Conservation (phyloP, 2,113 vertebrate species). For the Megatriorchis doriae region DNA sequence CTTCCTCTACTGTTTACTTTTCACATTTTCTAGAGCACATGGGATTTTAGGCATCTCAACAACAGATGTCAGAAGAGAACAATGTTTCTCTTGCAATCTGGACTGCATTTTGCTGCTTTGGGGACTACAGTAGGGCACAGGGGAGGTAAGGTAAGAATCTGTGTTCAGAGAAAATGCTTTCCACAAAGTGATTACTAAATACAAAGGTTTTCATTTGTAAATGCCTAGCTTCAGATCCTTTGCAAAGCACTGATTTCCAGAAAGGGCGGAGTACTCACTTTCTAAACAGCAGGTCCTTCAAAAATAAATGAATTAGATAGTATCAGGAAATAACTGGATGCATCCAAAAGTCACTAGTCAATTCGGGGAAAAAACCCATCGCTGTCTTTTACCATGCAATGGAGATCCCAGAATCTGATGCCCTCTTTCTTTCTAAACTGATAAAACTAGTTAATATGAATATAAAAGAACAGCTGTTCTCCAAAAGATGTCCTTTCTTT, state of each 20-base stretch:
- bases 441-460: not conserved
- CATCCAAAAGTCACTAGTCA: not conserved
- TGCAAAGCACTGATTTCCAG: not conserved
- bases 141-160: not conserved
- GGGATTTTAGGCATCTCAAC: not conserved
- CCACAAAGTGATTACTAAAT: not conserved
- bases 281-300: not conserved
- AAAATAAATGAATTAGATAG: not conserved
- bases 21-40: not conserved
- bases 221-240: not conserved
- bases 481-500: slow-evolving; percentile 24
- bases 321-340: not conserved
- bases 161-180: not conserved
- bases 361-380: not conserved
- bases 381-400: not conserved
- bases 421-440: not conserved
- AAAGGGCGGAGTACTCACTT: not conserved
- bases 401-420: not conserved
- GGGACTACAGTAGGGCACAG: not conserved
- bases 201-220: not conserved
- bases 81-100: not conserved
- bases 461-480: not conserved
- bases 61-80: not conserved
- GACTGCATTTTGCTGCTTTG: not conserved
- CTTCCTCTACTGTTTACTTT: not conserved